phyloP scores from a whole-genome alignment of 2,113 vertebrate species.

The Lepus europaeus region DNA sequence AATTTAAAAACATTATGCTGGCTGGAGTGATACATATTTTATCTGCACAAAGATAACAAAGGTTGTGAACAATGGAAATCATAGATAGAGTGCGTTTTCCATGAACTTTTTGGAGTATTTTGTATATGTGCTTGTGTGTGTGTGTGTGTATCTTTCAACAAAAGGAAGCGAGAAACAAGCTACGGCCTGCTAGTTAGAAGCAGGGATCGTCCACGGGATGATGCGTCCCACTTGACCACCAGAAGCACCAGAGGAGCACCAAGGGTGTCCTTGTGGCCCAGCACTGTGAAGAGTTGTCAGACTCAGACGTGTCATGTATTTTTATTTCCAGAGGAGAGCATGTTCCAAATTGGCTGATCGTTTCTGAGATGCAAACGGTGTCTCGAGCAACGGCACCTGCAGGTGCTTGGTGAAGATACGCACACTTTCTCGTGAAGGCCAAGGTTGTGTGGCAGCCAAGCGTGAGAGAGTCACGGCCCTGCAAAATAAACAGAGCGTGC shows the following conservation, averaged over 20 bases:
- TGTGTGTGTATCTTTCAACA: background rate
- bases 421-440: background rate
- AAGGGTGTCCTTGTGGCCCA: background rate
- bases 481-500: slow-evolving; percentile 19
- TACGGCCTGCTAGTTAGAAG: background rate
- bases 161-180: background rate
- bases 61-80: too few species aligned
- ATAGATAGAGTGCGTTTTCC: too few species aligned
- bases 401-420: slow-evolving; percentile 44
- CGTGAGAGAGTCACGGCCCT: background rate
- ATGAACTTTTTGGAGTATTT: too few species aligned
- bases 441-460: slow-evolving; percentile 18
- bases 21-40: background rate
- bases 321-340: slow-evolving; percentile 40
- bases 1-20: background rate
- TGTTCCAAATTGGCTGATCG: slow-evolving; percentile 40
- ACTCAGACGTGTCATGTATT: background rate
- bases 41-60: too few species aligned
- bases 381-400: slow-evolving; percentile 5
- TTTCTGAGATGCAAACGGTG: background rate
- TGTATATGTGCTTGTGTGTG: background rate
- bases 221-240: background rate
- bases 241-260: background rate
- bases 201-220: background rate
- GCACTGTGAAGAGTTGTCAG: background rate